Base-by-base conservation (phyloP, 2,113 vertebrate species). In the Perccottus glenii region DNA sequence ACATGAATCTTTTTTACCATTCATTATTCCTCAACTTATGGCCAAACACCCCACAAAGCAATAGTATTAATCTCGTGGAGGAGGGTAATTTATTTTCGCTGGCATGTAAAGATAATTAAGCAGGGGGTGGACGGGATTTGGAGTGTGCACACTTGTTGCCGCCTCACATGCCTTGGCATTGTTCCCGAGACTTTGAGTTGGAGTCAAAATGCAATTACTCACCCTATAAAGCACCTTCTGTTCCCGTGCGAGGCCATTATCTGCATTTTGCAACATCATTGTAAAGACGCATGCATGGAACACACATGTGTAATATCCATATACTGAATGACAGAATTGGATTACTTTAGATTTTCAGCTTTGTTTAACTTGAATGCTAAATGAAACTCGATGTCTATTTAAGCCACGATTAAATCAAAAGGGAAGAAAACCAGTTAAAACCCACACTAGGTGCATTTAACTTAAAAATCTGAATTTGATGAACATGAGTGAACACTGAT, bases 1-100 rank as follows among this genome's bases (percentile, higher is more conserved):
- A n/a, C n/a, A n/a, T n/a, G n/a, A n/a, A n/a, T n/a, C n/a, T n/a
- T 44, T 73, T 53, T 58, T 71, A 50, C 40, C 33, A 60, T 76
- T 85, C 62, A 86, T 89, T 83, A 84, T 56, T 62, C 53, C 48
- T 63, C n/a, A n/a, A n/a, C n/a, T n/a, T n/a, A n/a, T n/a, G n/a
- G n/a, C n/a, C 60, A 64, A 73, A 81, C 74, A 64, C 52, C 16
- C 58, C 52, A 68, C 63, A n/a, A 78, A 82, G 81, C 55, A 44
- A 53, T 72, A 78, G 82, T 81, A 86, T 82, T 80, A 83, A 88
- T 90, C 73, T 75, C 71, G 75, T 81, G 63, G 68, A 75, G 80
- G 67, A 77, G 81, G 73, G 61, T 82, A 56, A 89, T 90, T 88
- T 78, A 85, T 90, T 86, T 87, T 86, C 59, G 65, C 43, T 86